Conservation (phyloP, 2,888 invertebrate species). For the Antheraea yamamai region DNA sequence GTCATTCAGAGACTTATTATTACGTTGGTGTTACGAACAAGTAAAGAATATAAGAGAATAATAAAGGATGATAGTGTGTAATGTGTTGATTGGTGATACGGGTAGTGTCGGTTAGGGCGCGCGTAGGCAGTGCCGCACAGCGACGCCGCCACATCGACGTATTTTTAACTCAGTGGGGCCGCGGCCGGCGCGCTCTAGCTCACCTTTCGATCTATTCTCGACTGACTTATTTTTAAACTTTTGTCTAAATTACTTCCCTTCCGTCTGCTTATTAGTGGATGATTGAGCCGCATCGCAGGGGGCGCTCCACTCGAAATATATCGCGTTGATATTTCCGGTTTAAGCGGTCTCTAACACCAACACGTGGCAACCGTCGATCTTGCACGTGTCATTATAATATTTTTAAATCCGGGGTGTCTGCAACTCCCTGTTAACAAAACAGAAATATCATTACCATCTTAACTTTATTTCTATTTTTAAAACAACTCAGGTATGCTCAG, state of each 20-base stretch:
- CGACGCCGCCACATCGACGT: slow-evolving; percentile 54
- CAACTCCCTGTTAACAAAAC: slow-evolving; percentile 16
- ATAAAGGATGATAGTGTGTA: slow-evolving; percentile 8
- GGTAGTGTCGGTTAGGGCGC: slow-evolving; percentile 45
- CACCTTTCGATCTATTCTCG: slow-evolving; percentile 80
- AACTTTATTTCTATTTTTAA: slow-evolving; percentile 27
- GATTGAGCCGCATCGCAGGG: slow-evolving; percentile 81
- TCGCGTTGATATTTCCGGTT: slow-evolving; percentile 71
- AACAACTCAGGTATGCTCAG: neutral
- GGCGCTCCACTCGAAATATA: slow-evolving; percentile 71
- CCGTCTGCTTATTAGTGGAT: slow-evolving; percentile 80
- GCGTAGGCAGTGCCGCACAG: slow-evolving; percentile 50
- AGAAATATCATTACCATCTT: slow-evolving; percentile 19
- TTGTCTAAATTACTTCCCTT: slow-evolving; percentile 81
- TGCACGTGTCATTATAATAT: slow-evolving; percentile 51
- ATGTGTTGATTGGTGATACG: slow-evolving; percentile 31
- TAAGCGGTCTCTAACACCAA: slow-evolving; percentile 43
- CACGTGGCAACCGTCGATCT: slow-evolving; percentile 50
- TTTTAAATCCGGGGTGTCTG: slow-evolving; percentile 40
- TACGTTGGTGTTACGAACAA: neutral
- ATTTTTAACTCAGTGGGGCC: slow-evolving; percentile 75
- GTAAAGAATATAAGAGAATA: neutral
- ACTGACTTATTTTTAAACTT: slow-evolving; percentile 75
- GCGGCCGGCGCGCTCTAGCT: slow-evolving; percentile 75
- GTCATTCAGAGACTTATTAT: neutral